Percentiles rank a stretch among this genome's conserved stretches.
Evolutionary conservation across 1,140 invertebrate genomes (phyloP).

Genomic region (Procambarus virginalis): DNA sequence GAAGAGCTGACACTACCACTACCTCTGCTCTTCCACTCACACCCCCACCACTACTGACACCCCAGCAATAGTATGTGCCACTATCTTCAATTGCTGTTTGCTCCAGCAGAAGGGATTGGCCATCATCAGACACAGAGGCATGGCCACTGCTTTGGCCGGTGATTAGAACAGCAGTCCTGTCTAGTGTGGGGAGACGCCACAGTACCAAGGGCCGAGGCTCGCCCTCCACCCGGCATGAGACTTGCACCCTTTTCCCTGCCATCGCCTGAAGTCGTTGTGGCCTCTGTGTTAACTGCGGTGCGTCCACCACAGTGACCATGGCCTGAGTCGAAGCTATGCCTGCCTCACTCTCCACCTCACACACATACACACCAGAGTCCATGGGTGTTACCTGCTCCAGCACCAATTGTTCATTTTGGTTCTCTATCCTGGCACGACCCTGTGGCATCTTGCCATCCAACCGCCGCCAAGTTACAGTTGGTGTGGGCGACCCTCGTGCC

Average conservation of each 20-base stretch:
- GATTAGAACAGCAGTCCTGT: slow-evolving; percentile 54
- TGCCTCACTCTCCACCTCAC: slow-evolving; percentile 46
- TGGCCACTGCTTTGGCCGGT: slow-evolving; percentile 15
- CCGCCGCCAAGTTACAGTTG: slow-evolving; percentile 31
- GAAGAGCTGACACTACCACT: slow-evolving; percentile 24
- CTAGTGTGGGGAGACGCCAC: slow-evolving; percentile 62
- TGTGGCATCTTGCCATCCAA: slow-evolving; percentile 46
- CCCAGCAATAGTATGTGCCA: slow-evolving; percentile 53
- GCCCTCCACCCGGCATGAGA: slow-evolving; percentile 61
- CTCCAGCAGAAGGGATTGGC: slow-evolving; percentile 7
- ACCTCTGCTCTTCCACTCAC: slow-evolving; percentile 40
- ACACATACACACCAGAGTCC: slow-evolving; percentile 48
- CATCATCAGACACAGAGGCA: slow-evolving; percentile 38
- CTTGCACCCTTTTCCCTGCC: slow-evolving; percentile 18
- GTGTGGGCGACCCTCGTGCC: slow-evolving; percentile 13
- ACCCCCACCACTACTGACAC: slow-evolving; percentile 45
- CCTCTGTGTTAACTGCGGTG: slow-evolving; percentile 32
- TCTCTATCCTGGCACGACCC: slow-evolving; percentile 16
- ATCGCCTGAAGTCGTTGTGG: slow-evolving; percentile 44
- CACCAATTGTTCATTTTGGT: slow-evolving; percentile 24
- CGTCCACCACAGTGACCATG: slow-evolving; percentile 29
- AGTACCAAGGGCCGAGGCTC: slow-evolving; percentile 59
- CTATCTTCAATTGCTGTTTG: slow-evolving; percentile 31
- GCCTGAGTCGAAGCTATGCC: slow-evolving; percentile 2
- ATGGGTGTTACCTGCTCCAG: slow-evolving; percentile 26